Conservation (phyloP, 35 echinoderm and acorn worm genomes). For the Ophiothrix spiculata region DNA sequence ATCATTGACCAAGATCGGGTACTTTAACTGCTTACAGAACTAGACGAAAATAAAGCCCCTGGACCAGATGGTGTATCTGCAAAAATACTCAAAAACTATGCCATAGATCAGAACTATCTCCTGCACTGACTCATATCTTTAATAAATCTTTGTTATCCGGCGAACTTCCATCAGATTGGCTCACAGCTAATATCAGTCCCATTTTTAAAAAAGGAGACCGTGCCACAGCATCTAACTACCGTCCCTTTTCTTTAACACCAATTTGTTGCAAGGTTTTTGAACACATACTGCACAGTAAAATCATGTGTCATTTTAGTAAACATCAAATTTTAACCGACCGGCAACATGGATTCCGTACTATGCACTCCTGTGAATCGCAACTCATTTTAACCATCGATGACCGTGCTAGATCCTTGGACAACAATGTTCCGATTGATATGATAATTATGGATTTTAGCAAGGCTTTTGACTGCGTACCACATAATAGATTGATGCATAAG, state of each 20-base stretch:
- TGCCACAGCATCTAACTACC: neutral
- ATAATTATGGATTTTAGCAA: conserved; percentile 21
- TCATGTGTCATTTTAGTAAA: conserved; percentile 10
- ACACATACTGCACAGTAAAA: conserved; percentile 15
- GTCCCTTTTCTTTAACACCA: conserved; percentile 14
- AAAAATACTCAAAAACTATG: neutral
- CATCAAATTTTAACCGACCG: neutral
- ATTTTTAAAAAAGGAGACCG: conserved; percentile 17
- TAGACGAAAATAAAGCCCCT: neutral
- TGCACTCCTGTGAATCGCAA: conserved; percentile 1
- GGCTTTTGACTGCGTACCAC: neutral
- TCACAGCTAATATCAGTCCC: neutral
- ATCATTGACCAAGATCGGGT: neutral
- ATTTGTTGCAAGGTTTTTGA: conserved; percentile 22
- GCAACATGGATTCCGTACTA: neutral
- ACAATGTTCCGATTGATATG: neutral
- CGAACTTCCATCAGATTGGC: conserved; percentile 8
- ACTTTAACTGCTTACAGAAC: neutral
- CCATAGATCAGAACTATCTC: neutral
- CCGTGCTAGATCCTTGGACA: neutral
- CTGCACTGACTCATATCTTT: neutral
- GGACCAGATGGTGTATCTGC: neutral
- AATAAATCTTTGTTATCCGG: neutral
- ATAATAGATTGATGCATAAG: conserved; percentile 4
- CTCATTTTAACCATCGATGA: neutral